Evolutionary conservation across 2,888 invertebrate genomes (phyloP).

Genomic region (Rhagium mordax): DNA sequence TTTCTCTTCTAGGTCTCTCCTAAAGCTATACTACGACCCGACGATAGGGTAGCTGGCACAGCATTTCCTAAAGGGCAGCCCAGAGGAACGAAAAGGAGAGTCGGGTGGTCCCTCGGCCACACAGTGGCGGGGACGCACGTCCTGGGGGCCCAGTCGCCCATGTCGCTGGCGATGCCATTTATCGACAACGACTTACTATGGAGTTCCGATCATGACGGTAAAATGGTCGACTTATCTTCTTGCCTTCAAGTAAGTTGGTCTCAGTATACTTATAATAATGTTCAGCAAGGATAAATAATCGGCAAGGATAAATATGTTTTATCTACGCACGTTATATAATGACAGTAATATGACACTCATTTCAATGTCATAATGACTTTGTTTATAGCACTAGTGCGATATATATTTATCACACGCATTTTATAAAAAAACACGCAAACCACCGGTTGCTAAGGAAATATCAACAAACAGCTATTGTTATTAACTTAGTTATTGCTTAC

Average conservation of each 20-base stretch:
- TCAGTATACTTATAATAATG: background rate
- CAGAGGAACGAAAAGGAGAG: slow-evolving; percentile 19
- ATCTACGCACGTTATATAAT: too few relatives aligned
- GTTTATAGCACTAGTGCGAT: too few relatives aligned
- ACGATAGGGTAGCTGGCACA: slow-evolving; percentile 34
- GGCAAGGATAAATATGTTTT: background rate
- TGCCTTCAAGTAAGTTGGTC: slow-evolving; percentile 81
- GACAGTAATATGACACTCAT: too few relatives aligned
- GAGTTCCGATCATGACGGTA: slow-evolving; percentile 96
- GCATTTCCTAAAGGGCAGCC: slow-evolving; percentile 17
- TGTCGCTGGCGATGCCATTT: slow-evolving; percentile 92
- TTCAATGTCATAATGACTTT: too few relatives aligned
- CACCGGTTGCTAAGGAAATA: too few relatives aligned
- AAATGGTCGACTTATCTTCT: slow-evolving; percentile 92
- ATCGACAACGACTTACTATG: slow-evolving; percentile 95
- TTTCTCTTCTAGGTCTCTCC: slow-evolving; percentile 31
- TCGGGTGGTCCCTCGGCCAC: slow-evolving; percentile 64
- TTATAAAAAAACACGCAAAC: too few relatives aligned
- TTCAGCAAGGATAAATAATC: background rate
- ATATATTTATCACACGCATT: too few relatives aligned
- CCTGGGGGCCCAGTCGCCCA: slow-evolving; percentile 73
- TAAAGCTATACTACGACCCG: slow-evolving; percentile 38
- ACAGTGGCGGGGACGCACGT: slow-evolving; percentile 79
- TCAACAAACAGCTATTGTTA: too few relatives aligned
- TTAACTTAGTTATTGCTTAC: too few relatives aligned